Evolutionary conservation across 2,888 invertebrate genomes (phyloP).

Genomic region (Lasioglossum calceatum): DNA sequence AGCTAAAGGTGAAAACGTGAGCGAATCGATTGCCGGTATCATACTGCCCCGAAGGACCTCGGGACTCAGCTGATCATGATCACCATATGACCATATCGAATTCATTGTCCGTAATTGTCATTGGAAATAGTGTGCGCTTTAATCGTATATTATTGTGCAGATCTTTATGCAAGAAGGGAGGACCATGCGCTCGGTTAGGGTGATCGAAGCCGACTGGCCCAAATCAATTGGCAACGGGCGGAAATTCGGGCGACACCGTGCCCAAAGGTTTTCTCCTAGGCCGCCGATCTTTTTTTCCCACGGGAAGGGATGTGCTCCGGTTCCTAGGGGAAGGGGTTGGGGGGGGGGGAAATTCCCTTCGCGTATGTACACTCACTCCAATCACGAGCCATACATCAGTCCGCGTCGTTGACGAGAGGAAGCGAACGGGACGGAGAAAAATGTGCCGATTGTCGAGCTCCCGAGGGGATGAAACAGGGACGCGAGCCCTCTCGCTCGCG

Average conservation of each 20-base stretch:
- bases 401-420: slow-evolving; percentile 68
- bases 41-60: slow-evolving; percentile 22
- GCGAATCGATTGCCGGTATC: slow-evolving; percentile 29
- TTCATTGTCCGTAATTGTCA: not conserved
- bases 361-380: slow-evolving; percentile 74
- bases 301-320: slow-evolving; percentile 50
- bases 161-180: too few relatives aligned
- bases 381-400: slow-evolving; percentile 80
- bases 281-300: slow-evolving; percentile 56
- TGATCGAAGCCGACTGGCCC: slow-evolving; percentile 8
- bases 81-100: not conserved
- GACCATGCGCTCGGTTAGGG: not conserved
- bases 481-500: slow-evolving; percentile 44
- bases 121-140: not conserved
- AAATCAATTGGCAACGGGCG: slow-evolving; percentile 57
- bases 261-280: slow-evolving; percentile 37
- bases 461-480: slow-evolving; percentile 69
- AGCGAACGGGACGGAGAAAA: slow-evolving; percentile 59
- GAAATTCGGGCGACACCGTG: slow-evolving; percentile 40
- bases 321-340: slow-evolving; percentile 33
- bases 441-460: slow-evolving; percentile 73
- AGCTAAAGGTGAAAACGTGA: slow-evolving; percentile 50
- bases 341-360: slow-evolving; percentile 61
- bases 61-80: slow-evolving; percentile 23
- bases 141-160: too few relatives aligned